Conservation (phyloP, 2,113 vertebrate species). For the Cyanoderma ruficeps region DNA sequence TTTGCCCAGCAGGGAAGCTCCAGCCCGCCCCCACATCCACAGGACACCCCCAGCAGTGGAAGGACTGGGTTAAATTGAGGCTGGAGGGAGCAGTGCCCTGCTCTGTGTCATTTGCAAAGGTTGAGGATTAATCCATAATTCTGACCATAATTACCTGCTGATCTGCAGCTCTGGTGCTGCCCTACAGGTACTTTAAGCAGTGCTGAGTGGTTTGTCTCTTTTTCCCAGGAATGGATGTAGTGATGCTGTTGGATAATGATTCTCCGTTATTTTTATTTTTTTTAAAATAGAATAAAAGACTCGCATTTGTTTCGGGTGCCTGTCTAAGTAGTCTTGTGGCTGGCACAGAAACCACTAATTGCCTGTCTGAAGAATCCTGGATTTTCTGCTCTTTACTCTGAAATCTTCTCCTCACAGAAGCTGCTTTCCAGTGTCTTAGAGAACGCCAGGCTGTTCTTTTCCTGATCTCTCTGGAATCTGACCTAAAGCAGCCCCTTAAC, state of each 20-base stretch:
- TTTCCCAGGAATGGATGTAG: not conserved
- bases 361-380: not conserved
- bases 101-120: not conserved
- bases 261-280: not conserved
- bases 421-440: not conserved
- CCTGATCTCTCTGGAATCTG: not conserved
- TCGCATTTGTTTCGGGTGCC: not conserved
- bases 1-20: not conserved
- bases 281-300: not conserved
- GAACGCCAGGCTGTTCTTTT: not conserved
- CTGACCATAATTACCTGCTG: not conserved
- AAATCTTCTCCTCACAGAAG: not conserved
- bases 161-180: not conserved
- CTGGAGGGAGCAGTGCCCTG: not conserved
- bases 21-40: rapidly evolving
- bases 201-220: not conserved
- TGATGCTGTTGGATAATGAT: not conserved
- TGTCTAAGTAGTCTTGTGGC: not conserved
- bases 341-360: not conserved
- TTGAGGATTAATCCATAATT: not conserved
- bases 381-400: not conserved
- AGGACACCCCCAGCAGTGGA: rapidly evolving
- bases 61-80: not conserved
- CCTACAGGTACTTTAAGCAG: rapidly evolving
- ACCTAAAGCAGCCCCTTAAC: not conserved